Evolutionary conservation across 1,140 invertebrate genomes (phyloP), one percentile per base, ranked within the genome.

Genomic region (Popillia japonica): DNA sequence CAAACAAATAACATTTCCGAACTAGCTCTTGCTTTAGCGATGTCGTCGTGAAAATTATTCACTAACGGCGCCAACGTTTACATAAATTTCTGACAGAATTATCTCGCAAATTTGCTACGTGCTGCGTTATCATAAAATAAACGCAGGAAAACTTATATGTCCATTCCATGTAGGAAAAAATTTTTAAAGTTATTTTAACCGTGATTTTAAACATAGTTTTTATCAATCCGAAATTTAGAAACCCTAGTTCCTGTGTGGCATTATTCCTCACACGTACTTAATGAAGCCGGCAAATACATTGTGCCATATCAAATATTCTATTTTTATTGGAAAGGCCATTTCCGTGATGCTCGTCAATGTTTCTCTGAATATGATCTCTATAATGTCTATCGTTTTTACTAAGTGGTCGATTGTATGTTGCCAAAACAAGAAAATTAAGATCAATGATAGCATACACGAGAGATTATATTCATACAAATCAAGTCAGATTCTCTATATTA

Each of bases 261-360:
- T 74, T 74, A 74, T 74, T 74, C 72, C 72, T 74, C 20, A 44
- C 41, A 41, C 14, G 72, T 74, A 74, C 72, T 74, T 74, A 74
- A 74, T 4, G 34, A 74, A 40, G 40, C 20, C 41, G 72, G 72
- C 72, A 74, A 20, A 44, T 74, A 40, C 72, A 27, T 68, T 74
- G 72, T 74, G 72, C 72, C 72, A 74, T 74, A 74, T 17, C 34
- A n/a, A 34, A n/a, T 72, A 40, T 72, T 72, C 40, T 72, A 20
- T n/a, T n/a, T 61, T 61, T 22, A n/a, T 61, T 61, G 20, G 59
- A 61, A 61, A 40, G 14, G 72, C 27, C 72, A 74, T 41, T 42
- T 42, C 40, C 11, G 17, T 6, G 17, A 74, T 40, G 72, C 34
- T 74, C 72, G 22, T 68, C 20, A 23, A 68, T 27, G 20, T 68